Evolutionary conservation across 2,797 vertebrate genomes (phyloP).

Genomic region (Euphonia xanthogaster): DNA sequence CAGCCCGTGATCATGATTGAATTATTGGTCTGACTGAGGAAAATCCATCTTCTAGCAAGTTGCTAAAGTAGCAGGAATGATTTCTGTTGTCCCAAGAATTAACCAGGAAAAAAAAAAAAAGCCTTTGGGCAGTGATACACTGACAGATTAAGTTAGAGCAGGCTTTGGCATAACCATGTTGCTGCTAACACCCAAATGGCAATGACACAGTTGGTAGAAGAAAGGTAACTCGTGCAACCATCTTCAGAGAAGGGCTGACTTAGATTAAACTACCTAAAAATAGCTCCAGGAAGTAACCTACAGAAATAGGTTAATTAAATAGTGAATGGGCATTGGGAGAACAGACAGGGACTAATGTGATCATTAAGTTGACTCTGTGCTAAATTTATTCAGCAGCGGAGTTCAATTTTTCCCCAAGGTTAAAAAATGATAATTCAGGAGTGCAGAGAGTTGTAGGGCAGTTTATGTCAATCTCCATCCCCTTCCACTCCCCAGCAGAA

Average conservation of each 20-base stretch:
- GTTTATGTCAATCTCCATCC: background rate
- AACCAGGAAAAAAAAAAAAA: background rate
- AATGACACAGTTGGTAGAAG: background rate
- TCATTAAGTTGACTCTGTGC: conserved; percentile 57
- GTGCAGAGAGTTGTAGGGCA: background rate
- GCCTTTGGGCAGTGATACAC: background rate
- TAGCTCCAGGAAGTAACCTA: conserved; percentile 54
- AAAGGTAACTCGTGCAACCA: background rate
- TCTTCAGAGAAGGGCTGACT: conserved; percentile 40
- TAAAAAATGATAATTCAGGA: conserved; percentile 25
- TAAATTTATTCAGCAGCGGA: conserved; percentile 45
- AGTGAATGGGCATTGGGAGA: conserved; percentile 47
- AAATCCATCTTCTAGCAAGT: background rate
- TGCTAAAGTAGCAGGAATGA: background rate
- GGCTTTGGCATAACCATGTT: background rate
- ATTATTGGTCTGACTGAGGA: background rate
- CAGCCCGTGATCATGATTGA: background rate
- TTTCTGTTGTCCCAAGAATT: background rate
- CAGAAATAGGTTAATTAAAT: conserved; percentile 71
- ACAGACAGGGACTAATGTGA: conserved; percentile 64
- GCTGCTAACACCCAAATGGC: background rate
- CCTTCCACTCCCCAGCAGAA: background rate
- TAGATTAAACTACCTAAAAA: conserved; percentile 53
- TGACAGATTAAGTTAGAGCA: background rate
- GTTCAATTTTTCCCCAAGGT: conserved; percentile 38